A percentile compares a stretch with the other conserved stretches of the same genome.
phyloP scores from a whole-genome alignment of 2,797 vertebrate genomes.

The Carapus acus region DNA sequence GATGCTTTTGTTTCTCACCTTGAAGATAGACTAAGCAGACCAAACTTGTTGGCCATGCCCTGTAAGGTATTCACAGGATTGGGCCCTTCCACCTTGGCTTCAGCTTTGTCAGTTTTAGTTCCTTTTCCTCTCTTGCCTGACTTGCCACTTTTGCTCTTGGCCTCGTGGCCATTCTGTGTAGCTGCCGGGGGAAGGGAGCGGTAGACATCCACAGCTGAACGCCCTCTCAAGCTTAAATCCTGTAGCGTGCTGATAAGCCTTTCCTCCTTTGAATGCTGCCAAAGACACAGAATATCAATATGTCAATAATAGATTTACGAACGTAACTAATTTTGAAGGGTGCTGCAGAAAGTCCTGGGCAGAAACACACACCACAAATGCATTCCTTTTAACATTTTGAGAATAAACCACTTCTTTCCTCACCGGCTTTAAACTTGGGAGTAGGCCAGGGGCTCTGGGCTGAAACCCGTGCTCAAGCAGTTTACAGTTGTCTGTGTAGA shows the following conservation, averaged over 20 bases:
- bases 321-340: too few relatives aligned
- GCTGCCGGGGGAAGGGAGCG: constrained; percentile 74
- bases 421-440: constrained; percentile 44
- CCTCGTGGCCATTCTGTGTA: constrained; percentile 74
- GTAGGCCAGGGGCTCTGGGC: constrained; percentile 62
- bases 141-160: constrained; percentile 73
- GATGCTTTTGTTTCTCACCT: constrained; percentile 70
- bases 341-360: too few relatives aligned
- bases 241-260: constrained; percentile 81
- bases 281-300: constrained; percentile 22
- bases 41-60: constrained; percentile 84
- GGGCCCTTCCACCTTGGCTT: constrained; percentile 57
- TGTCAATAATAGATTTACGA: constrained; percentile 6
- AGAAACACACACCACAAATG: too few relatives aligned
- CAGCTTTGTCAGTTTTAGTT: constrained; percentile 55
- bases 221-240: constrained; percentile 75
- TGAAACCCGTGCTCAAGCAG: constrained; percentile 81
- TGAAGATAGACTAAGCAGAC: constrained; percentile 79
- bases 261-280: constrained; percentile 71
- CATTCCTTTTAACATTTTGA: too few relatives aligned
- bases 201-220: constrained; percentile 84
- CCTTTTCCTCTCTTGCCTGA: constrained; percentile 77
- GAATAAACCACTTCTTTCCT: constrained; percentile 4
- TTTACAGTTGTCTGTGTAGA: constrained; percentile 92
- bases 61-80: constrained; percentile 89